phyloP scores from a whole-genome alignment of 2,113 vertebrate species.

The Brachyistius frenatus region DNA sequence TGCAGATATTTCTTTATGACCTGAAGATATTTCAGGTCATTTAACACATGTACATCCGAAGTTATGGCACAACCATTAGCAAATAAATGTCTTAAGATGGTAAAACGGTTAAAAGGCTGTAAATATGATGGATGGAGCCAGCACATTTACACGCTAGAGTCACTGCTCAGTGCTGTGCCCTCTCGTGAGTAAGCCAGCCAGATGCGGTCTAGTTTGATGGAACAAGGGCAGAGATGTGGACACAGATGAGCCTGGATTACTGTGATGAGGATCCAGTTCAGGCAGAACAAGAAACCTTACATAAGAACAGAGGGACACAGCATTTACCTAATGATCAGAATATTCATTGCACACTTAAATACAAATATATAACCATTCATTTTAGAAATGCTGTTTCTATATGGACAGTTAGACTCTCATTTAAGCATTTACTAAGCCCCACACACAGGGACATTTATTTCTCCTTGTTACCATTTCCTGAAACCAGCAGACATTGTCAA shows the following conservation, averaged over 20 bases:
- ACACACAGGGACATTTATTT: neutral
- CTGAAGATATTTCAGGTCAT: neutral
- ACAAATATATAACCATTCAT: neutral
- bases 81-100: slow-evolving; percentile 43
- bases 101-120: neutral
- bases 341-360: neutral
- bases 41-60: slow-evolving; percentile 10
- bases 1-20: neutral
- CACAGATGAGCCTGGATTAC: slow-evolving; percentile 23
- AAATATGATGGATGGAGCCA: slow-evolving; percentile 21
- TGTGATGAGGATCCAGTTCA: neutral
- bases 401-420: too few species aligned
- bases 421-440: too few species aligned
- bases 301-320: slow-evolving; percentile 1
- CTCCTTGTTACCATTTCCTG: neutral
- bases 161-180: neutral
- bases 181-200: neutral
- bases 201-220: slow-evolving; percentile 12
- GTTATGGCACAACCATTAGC: slow-evolving; percentile 8
- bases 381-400: neutral
- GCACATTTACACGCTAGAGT: slow-evolving; percentile 10
- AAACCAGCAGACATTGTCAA: slow-evolving; percentile 1
- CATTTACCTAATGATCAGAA: neutral
- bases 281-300: neutral
- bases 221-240: neutral